Conservation (phyloP, 2,113 vertebrate species). For the Actenoides lindsayi region DNA sequence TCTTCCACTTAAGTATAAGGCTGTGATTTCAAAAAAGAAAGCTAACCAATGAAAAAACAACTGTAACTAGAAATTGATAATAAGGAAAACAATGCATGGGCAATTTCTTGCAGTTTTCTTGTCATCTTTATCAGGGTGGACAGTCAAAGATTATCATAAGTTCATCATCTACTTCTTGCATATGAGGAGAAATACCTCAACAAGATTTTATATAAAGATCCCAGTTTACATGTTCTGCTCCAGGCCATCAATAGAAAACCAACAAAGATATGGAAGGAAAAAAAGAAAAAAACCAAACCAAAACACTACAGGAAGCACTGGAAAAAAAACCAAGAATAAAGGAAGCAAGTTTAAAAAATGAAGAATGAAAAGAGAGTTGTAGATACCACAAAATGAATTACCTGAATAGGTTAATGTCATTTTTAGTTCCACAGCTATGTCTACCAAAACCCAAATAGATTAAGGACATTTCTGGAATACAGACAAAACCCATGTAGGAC, state of each 20-base stretch:
- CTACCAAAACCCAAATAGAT: not conserved
- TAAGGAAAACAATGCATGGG: not conserved
- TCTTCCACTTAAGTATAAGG: not conserved
- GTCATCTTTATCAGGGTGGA: not conserved
- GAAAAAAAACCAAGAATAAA: not conserved
- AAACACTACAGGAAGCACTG: not conserved
- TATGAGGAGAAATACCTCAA: not conserved
- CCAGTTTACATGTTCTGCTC: not conserved
- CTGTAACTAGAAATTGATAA: not conserved
- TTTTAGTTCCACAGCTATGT: not conserved
- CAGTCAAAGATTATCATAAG: not conserved
- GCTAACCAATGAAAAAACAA: not conserved
- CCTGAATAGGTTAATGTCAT: not conserved
- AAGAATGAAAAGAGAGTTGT: not conserved
- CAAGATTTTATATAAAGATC: not conserved
- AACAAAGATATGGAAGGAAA: not conserved
- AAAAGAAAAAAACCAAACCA: not conserved
- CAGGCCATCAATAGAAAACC: not conserved
- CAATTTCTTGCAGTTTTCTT: not conserved
- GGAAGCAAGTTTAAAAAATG: not conserved
- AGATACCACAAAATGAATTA: not conserved
- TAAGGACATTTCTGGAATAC: not conserved
- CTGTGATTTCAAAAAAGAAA: not conserved
- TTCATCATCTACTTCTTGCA: not conserved
- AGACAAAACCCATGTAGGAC: not conserved